Percentiles rank a stretch among this genome's conserved stretches.
These are phyloP conservation scores for Phyllostomus hastatus DNA, from an alignment of 2,113 vertebrate genomes.

Conservation along the genomic window DNA sequence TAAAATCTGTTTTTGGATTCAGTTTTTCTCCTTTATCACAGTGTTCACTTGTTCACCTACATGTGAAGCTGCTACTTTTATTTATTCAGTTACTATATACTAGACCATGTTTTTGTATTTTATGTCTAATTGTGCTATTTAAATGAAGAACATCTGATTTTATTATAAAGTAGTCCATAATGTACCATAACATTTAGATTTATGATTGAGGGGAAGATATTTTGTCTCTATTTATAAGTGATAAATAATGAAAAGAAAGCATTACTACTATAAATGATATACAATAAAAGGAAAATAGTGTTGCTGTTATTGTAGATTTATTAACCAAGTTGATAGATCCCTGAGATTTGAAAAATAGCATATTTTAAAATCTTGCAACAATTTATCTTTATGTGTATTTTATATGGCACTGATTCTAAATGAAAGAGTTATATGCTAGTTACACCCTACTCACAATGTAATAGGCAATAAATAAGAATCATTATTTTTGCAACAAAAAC, in stretches of 20 bases:
- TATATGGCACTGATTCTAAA: background rate
- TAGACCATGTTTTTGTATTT: background rate
- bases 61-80: background rate
- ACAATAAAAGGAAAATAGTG: background rate
- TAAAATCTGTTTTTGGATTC: constrained; percentile 24
- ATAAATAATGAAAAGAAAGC: background rate
- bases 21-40: background rate
- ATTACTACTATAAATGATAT: background rate
- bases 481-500: constrained; percentile 33
- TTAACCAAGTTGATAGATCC: background rate
- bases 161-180: background rate
- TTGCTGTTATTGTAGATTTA: background rate
- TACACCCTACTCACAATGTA: background rate
- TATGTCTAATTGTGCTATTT: background rate
- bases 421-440: background rate
- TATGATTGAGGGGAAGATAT: background rate
- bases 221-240: background rate
- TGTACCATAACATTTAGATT: background rate
- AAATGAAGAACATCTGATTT: background rate
- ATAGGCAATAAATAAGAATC: background rate
- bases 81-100: background rate
- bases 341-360: background rate
- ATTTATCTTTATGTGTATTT: background rate
- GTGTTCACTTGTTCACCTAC: background rate
- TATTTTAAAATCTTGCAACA: background rate